These are phyloP conservation scores for Sciurus carolinensis DNA, from an alignment of 2,797 vertebrate species.

Conservation along the genomic window DNA sequence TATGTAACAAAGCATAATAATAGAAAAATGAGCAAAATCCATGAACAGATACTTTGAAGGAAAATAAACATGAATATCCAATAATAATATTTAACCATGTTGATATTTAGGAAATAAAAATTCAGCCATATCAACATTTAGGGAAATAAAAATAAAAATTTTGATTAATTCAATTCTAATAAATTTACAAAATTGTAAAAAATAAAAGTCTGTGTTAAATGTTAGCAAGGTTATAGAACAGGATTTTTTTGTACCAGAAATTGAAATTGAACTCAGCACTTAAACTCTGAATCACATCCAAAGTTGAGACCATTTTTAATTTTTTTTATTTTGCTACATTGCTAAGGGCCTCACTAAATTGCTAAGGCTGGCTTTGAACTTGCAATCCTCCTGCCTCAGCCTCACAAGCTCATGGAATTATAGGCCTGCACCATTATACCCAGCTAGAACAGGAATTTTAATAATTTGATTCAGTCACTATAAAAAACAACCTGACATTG, in stretches of 20 bases:
- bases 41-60: not conserved
- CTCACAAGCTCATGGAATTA: too few species aligned
- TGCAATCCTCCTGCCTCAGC: too few species aligned
- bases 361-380: too few species aligned
- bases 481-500: not conserved
- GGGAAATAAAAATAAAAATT: not conserved
- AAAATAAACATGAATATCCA: not conserved
- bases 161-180: not conserved
- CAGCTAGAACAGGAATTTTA: not conserved
- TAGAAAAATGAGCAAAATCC: not conserved
- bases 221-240: not conserved
- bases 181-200: not conserved
- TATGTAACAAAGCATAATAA: not conserved
- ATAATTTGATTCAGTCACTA: not conserved
- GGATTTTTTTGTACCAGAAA: too few species aligned
- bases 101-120: not conserved
- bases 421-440: too few species aligned
- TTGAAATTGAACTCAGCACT: too few species aligned
- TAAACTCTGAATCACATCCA: too few species aligned
- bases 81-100: not conserved
- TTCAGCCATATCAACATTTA: not conserved
- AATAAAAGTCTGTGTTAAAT: not conserved
- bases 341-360: too few species aligned
- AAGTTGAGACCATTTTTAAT: too few species aligned
- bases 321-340: too few species aligned